Percentiles rank a stretch among this genome's conserved stretches.
These are phyloP conservation scores for Diploptera punctata DNA, from an alignment of 2,888 invertebrate species.

Conservation along the genomic window DNA sequence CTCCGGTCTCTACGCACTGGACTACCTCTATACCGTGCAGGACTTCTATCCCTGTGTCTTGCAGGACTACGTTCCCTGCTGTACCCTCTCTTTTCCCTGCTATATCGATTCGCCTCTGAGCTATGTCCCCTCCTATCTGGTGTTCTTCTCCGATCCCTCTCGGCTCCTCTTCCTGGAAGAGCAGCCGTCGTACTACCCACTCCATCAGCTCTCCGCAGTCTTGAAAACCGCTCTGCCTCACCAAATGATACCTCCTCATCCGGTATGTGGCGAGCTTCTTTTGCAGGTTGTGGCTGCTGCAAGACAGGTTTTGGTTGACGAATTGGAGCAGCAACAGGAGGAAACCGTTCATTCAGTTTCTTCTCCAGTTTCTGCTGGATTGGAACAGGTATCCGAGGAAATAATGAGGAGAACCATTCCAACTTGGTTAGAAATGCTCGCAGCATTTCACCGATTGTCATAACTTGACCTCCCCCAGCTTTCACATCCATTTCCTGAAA, in stretches of 20 bases:
- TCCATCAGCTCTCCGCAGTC: slow-evolving; percentile 40
- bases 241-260: slow-evolving; percentile 56
- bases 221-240: slow-evolving; percentile 52
- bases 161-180: slow-evolving; percentile 47
- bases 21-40: slow-evolving; percentile 49
- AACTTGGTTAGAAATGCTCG: slow-evolving; percentile 93
- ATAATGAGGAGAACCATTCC: slow-evolving; percentile 99
- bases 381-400: slow-evolving; percentile 98
- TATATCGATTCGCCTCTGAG: slow-evolving; percentile 51
- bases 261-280: slow-evolving; percentile 51
- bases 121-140: slow-evolving; percentile 43
- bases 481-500: slow-evolving; percentile 93
- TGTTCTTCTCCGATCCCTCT: slow-evolving; percentile 46
- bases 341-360: slow-evolving; percentile 67
- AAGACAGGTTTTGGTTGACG: slow-evolving; percentile 40
- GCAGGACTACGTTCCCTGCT: slow-evolving; percentile 45
- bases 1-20: slow-evolving; percentile 52
- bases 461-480: slow-evolving; percentile 94
- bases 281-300: slow-evolving; percentile 48
- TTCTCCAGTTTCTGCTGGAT: slow-evolving; percentile 90
- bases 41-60: slow-evolving; percentile 39
- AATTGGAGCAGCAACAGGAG: slow-evolving; percentile 57
- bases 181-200: slow-evolving; percentile 45
- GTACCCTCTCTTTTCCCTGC: slow-evolving; percentile 46
- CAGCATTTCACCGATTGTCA: slow-evolving; percentile 92